Base-by-base conservation (phyloP, 1,140 invertebrate species). In the Drosophila mauritiana region DNA sequence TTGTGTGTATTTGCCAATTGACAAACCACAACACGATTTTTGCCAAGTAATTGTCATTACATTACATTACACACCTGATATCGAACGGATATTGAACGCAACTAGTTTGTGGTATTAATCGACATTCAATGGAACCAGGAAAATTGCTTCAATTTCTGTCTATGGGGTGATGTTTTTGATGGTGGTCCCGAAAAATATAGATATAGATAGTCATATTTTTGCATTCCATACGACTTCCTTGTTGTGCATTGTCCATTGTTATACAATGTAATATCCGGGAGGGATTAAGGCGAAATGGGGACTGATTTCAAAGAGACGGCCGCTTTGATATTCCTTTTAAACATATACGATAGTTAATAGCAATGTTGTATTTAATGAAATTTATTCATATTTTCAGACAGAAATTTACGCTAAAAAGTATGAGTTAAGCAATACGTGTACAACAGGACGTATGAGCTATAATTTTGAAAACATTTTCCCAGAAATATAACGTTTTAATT, bases 1-100 rank as follows among this genome's bases (percentile, higher is more conserved):
- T 7, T 31, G 13, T 51, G 31, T 49, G 57, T 51, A 45, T 37
- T 39, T 20, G 57, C 22, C 34, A 65, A 65, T 65, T 65, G 57
- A 64, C 43, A 64, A 65, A 65, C 57, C 58, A 63, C 62, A 65
- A 39, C 57, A 49, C 58, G 25, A 34, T 34, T 49, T 64, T 43
- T 67, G 46, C 67, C 22, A 55, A 69, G 63, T 69, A 69, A 69
- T 70, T 70, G 63, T 48, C 63, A 70, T 55, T 69, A 48, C 42
- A 65, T 34, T 64, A 40, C 31, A 36, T 17, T 51, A 51, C 49
- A 51, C 64, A 67, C 64, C 64, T 67, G 64, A 36, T 17, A 39
- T 36, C 59, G 42, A 46, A n/a, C 67, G 67, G 67, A 68, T 55
- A 69, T 69, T 55, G 2, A 52, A 37, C 49, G 51, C 64, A 48